Base-by-base conservation (phyloP, 2,888 invertebrate genomes). In the Nomada flava region DNA sequence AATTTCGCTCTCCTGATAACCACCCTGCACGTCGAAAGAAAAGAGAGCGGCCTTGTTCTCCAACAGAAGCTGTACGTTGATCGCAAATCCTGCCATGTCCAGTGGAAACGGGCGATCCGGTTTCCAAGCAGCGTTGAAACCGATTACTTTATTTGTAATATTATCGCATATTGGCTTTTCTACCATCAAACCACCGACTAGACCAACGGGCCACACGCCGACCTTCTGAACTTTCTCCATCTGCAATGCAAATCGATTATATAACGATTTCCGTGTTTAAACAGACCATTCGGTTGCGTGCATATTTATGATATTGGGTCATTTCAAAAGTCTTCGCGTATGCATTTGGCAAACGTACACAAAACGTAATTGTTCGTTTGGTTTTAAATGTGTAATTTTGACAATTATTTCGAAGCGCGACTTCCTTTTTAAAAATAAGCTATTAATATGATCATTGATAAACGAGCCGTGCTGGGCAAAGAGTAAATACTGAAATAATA, bases 51-150 rank as follows among this genome's bases (percentile, higher is more conserved):
- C 95, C 0, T 96, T 96, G 89, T 96, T 95, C 23, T 96, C 95
- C 5, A 97, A 93, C 63, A 98, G 95, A 74, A 98, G 94, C 23
- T 96, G 96, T 2, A 97, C 94, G 92, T 98, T 98, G 57, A 98
- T 96, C 10, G 97, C 98, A 92, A 99, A 99, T 0, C 98, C 99
- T 0, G 99, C 99, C 99, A 99, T 99, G 92, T 99, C 99, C 53
- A 99, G 96, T 0, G 99, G 98, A 94, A 99, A 99, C 0, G 97
- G 97, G 81, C 99, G 95, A 89, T 98, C 96, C 0, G 98, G 97
- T 90, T 97, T 97, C 98, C 98, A 99, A 0, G 96, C 97, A 0
- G 97, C 96, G 88, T 95, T 95, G 93, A 96, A 97, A 15, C 96
- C 95, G 15, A 93, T 93, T 5, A 96, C 95, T 90, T 94, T 95